These are phyloP conservation scores for Chloropsis cyanopogon DNA, from an alignment of 2,113 vertebrate genomes.

Conservation along the genomic window DNA sequence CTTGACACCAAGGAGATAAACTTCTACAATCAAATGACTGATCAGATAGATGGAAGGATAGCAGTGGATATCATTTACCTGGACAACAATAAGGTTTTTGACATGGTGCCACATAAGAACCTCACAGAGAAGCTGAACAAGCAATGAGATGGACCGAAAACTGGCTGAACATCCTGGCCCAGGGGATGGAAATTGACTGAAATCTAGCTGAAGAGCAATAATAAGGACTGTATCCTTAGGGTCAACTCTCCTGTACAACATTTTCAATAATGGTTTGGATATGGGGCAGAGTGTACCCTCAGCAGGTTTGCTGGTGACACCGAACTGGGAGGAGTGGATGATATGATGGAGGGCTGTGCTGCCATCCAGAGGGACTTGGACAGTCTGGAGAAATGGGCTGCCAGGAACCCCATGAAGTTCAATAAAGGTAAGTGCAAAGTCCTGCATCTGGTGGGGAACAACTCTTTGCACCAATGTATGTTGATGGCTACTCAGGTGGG, in stretches of 20 bases:
- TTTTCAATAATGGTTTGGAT: background rate
- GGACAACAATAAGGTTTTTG: background rate
- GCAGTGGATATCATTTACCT: background rate
- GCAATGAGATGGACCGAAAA: background rate
- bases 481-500: background rate
- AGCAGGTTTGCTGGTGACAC: background rate
- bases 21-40: background rate
- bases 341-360: accelerated
- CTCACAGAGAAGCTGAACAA: background rate
- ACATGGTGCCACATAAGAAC: background rate
- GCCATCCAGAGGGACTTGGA: background rate
- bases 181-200: background rate
- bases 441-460: background rate
- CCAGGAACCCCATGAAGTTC: background rate
- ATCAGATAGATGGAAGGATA: background rate
- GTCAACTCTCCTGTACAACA: background rate
- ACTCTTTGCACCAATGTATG: background rate
- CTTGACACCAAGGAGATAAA: background rate
- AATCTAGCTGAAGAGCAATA: background rate
- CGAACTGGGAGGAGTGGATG: background rate
- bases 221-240: background rate
- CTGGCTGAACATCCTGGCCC: background rate
- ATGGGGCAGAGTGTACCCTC: background rate
- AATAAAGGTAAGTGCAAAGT: background rate
- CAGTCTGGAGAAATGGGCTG: background rate